Evolutionary conservation across 2,888 invertebrate genomes (phyloP), one percentile per base, ranked within the genome.

Genomic region (Amblyjoppa proteus): DNA sequence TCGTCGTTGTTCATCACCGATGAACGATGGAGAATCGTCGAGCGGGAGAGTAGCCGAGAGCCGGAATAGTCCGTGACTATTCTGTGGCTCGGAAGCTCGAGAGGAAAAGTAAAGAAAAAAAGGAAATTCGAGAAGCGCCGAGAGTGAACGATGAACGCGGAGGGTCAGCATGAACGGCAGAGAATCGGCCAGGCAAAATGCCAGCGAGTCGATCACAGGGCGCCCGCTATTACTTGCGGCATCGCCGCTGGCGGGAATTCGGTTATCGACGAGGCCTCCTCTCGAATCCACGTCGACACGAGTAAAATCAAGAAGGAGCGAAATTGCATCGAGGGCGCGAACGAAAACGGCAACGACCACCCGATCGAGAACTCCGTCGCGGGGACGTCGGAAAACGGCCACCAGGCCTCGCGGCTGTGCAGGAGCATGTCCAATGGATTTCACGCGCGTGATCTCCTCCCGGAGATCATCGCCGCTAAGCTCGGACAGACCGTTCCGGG

Each of bases 391-490:
- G 85, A 83, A 75, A 86, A 81, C 53, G 85, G 83, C 38, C 81
- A 86, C 68, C 80, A 82, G 45, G 76, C 75, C 58, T 78, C 79
- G n/a, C 77, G 70, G 4, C 34, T 38, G 7, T 70, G 51, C 56
- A 74, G 61, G 41, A 78, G 11, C 28, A 76, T 90, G 70, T 88
- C 91, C 76, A 93, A 94, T 87, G 94, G 93, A 66, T 93, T 91
- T 87, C 93, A 93, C 86, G 89, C 90, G 71, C 89, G 89, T 68
- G 93, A 93, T 74, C 89, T 92, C 68, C 89, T 94, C 70, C 93
- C 93, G 83, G 93, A 93, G 81, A 90, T 94, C 81, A 91, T 94
- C 56, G 89, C 92, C 41, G 90, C 90, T 13, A 94, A 93, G 84
- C 90, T 93, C 79, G 90, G 91, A 74, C 90, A 89, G 78, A 88